These are phyloP conservation scores for Drosophila birchii DNA, from an alignment of 2,888 invertebrate genomes.

Conservation along the genomic window DNA sequence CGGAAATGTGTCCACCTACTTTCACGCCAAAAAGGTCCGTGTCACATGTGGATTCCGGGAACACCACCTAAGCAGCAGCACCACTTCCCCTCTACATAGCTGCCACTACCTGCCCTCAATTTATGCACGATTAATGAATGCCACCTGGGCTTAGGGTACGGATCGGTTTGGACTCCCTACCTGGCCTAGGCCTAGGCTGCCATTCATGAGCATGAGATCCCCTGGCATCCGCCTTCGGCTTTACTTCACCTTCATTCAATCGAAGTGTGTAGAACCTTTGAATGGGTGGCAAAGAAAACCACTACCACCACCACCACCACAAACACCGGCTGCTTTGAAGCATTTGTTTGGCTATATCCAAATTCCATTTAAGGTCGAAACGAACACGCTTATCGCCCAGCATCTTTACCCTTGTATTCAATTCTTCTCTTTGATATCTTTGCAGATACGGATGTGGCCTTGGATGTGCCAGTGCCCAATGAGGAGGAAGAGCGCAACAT, in stretches of 20 bases:
- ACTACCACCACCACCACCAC: too few relatives aligned
- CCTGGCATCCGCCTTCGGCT: slow-evolving; percentile 30
- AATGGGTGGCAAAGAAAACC: not conserved
- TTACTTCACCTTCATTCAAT: slow-evolving; percentile 43
- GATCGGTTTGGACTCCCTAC: slow-evolving; percentile 5
- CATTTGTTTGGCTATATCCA: slow-evolving; percentile 43
- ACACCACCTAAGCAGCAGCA: slow-evolving; percentile 11
- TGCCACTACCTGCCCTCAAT: slow-evolving; percentile 55
- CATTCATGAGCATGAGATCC: slow-evolving; percentile 53
- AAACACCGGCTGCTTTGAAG: slow-evolving; percentile 32
- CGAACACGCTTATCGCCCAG: slow-evolving; percentile 29
- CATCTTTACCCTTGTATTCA: slow-evolving; percentile 21
- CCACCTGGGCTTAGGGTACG: slow-evolving; percentile 60
- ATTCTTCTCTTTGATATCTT: slow-evolving; percentile 79
- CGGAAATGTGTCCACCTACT: slow-evolving; percentile 79
- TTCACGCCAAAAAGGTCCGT: slow-evolving; percentile 61
- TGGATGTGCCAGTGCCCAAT: slow-evolving; percentile 89
- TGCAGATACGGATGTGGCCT: slow-evolving; percentile 90
- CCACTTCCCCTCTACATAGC: not conserved
- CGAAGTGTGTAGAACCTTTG: slow-evolving; percentile 3
- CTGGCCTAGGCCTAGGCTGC: slow-evolving; percentile 34
- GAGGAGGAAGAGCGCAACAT: slow-evolving; percentile 92
- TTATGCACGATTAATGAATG: slow-evolving; percentile 80
- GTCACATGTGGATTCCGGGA: slow-evolving; percentile 56
- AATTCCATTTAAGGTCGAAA: slow-evolving; percentile 59